Percentiles rank a stretch among this genome's conserved stretches.
Conservation (phyloP, 2,888 invertebrate genomes). For the Harmothoe impar region DNA sequence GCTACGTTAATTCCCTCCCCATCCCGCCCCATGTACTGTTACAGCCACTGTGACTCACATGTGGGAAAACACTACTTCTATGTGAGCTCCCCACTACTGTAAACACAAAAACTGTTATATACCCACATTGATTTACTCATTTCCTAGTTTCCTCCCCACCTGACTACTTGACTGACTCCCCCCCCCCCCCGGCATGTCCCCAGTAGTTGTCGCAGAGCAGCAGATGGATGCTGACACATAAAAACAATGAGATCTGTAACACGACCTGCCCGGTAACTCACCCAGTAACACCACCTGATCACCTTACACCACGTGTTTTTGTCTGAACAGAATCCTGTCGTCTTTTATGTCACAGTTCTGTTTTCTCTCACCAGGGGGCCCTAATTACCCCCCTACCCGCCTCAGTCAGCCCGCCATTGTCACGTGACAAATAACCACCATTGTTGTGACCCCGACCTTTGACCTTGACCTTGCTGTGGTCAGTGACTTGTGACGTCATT, state of each 20-base stretch:
- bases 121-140: too few species aligned
- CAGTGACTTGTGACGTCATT: constrained; percentile 56
- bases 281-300: neutral
- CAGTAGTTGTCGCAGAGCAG: neutral
- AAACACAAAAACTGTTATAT: too few species aligned
- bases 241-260: neutral
- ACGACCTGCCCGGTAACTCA: too few species aligned
- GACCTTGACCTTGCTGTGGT: constrained; percentile 51
- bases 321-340: neutral
- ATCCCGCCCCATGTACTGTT: too few species aligned
- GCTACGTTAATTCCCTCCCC: too few species aligned
- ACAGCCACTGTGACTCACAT: too few species aligned
- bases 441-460: constrained; percentile 9
- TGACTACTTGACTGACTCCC: too few species aligned
- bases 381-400: neutral
- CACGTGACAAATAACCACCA: constrained; percentile 32
- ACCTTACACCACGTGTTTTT: neutral
- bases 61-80: too few species aligned
- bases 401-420: neutral
- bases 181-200: neutral
- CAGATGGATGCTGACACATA: neutral
- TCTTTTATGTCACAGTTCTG: neutral
- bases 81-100: too few species aligned
- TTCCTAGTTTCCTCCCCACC: too few species aligned
- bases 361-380: constrained; percentile 23